Evolutionary conservation across 2,888 invertebrate species (phyloP).

Genomic region (Carpatolechia fugitivella): DNA sequence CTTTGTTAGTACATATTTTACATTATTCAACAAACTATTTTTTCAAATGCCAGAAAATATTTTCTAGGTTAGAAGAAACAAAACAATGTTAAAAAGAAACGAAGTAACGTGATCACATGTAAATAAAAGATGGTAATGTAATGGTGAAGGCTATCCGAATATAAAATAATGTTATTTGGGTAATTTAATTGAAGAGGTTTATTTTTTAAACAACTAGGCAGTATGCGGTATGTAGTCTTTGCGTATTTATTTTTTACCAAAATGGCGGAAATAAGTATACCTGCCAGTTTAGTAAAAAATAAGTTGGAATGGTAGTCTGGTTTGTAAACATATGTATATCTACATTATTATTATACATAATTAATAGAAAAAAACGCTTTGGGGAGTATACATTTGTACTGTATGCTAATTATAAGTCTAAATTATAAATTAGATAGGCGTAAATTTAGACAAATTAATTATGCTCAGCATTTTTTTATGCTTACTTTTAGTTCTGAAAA

Average conservation of each 20-base stretch:
- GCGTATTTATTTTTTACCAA: slow-evolving; percentile 17
- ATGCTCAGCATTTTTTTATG: slow-evolving; percentile 56
- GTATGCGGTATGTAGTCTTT: slow-evolving; percentile 23
- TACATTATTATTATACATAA: slow-evolving; percentile 33
- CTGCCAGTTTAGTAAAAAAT: slow-evolving; percentile 9
- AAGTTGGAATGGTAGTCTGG: slow-evolving; percentile 3
- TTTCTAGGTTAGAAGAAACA: slow-evolving; percentile 60
- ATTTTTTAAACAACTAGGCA: slow-evolving; percentile 27
- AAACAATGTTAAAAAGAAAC: slow-evolving; percentile 71
- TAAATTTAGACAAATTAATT: slow-evolving; percentile 57
- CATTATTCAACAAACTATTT: too few species aligned
- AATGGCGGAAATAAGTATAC: slow-evolving; percentile 24
- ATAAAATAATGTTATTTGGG: slow-evolving; percentile 40
- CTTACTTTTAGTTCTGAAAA: slow-evolving; percentile 32
- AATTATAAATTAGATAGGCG: slow-evolving; percentile 60
- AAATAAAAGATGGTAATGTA: slow-evolving; percentile 48
- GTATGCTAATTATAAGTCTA: slow-evolving; percentile 55
- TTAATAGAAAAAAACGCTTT: slow-evolving; percentile 65
- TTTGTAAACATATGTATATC: slow-evolving; percentile 32
- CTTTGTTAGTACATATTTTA: too few species aligned
- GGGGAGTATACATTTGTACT: slow-evolving; percentile 63
- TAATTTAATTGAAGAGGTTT: slow-evolving; percentile 33
- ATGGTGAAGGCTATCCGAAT: slow-evolving; percentile 34
- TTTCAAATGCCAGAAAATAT: too few species aligned
- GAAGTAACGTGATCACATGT: slow-evolving; percentile 63